These are phyloP conservation scores for Vanessa tameamea DNA, from an alignment of 1,140 invertebrate species.

Conservation along the genomic window DNA sequence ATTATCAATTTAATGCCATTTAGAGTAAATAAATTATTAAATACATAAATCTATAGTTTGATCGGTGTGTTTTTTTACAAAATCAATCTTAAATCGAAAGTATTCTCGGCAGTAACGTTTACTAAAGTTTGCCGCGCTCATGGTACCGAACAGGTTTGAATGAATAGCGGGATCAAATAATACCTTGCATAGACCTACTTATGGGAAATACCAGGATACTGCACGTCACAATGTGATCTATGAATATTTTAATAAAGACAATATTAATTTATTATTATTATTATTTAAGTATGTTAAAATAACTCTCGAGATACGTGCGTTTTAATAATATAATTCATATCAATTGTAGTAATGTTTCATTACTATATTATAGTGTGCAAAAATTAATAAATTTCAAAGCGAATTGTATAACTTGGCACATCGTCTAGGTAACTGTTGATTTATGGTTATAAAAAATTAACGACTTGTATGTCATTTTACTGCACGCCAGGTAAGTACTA, in stretches of 20 bases:
- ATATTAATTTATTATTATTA: background rate
- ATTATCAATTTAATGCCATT: constrained; percentile 12
- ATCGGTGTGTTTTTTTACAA: constrained; percentile 5
- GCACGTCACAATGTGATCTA: constrained; percentile 28
- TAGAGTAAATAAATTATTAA: background rate
- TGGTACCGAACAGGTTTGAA: constrained; percentile 34
- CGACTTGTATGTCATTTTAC: constrained; percentile 58
- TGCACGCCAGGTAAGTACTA: constrained; percentile 45
- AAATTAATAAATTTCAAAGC: constrained; percentile 6
- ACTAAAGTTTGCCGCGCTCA: constrained; percentile 32
- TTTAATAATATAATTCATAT: background rate
- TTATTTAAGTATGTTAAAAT: background rate
- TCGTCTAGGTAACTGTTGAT: constrained; percentile 38
- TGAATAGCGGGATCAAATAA: constrained; percentile 41
- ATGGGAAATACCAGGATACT: constrained; percentile 32
- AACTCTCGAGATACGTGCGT: too few relatives aligned
- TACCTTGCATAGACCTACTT: constrained; percentile 32
- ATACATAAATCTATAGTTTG: constrained; percentile 24
- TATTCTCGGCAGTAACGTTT: constrained; percentile 31
- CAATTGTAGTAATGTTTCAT: background rate
- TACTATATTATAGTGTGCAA: background rate
- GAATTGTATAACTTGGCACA: background rate
- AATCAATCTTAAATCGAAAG: constrained; percentile 27
- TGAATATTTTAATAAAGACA: background rate
- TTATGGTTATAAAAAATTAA: constrained; percentile 57